A percentile compares a stretch with the other conserved stretches of the same genome.
Evolutionary conservation across 2,113 vertebrate species (phyloP).

Genomic region (Artemisiospiza belli): DNA sequence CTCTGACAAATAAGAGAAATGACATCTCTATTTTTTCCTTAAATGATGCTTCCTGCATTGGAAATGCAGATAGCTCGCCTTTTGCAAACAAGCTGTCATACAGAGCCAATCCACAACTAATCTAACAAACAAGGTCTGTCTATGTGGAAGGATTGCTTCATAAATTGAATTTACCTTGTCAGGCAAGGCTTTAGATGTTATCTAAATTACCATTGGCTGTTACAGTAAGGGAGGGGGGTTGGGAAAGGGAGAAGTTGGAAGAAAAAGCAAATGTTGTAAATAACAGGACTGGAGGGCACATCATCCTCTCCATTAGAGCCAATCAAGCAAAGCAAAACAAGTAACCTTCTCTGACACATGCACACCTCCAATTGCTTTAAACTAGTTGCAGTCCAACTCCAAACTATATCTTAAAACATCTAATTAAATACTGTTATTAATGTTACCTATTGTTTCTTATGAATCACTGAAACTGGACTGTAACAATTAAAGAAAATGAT

Average conservation of each 20-base stretch:
- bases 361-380: neutral
- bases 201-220: slow-evolving; percentile 70
- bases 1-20: slow-evolving; percentile 74
- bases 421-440: slow-evolving; percentile 7
- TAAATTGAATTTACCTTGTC: slow-evolving; percentile 78
- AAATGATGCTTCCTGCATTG: slow-evolving; percentile 65
- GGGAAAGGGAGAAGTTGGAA: neutral
- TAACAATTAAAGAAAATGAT: slow-evolving; percentile 15
- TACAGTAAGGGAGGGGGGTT: neutral
- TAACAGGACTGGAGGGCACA: neutral
- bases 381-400: neutral
- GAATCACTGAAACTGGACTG: neutral
- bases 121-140: slow-evolving; percentile 73
- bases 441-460: slow-evolving; percentile 30
- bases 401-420: slow-evolving; percentile 31
- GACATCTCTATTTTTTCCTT: slow-evolving; percentile 72
- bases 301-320: neutral
- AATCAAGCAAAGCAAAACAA: slow-evolving; percentile 51
- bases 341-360: neutral
- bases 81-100: slow-evolving; percentile 78
- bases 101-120: slow-evolving; percentile 64
- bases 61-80: slow-evolving; percentile 72
- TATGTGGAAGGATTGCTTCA: slow-evolving; percentile 65
- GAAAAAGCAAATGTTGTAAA: slow-evolving; percentile 31
- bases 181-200: slow-evolving; percentile 73